Percentiles rank a stretch among this genome's conserved stretches.
Evolutionary conservation across 2,797 vertebrate genomes (phyloP).

Genomic region (Acanthurus lineatus): DNA sequence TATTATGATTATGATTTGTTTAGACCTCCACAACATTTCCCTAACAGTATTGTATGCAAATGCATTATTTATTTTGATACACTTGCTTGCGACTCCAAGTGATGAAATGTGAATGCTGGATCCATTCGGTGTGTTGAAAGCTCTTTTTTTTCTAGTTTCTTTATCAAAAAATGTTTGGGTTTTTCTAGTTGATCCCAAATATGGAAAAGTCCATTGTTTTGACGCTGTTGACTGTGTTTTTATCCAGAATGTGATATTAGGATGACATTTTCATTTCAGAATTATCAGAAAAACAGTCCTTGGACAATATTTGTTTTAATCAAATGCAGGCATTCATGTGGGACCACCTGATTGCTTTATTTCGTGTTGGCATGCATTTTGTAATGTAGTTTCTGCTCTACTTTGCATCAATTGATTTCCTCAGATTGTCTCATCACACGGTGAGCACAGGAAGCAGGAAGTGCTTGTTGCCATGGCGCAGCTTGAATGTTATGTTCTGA

Average conservation of each 20-base stretch:
- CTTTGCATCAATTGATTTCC: conserved; percentile 77
- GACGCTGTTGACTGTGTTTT: background rate
- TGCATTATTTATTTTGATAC: conserved; percentile 68
- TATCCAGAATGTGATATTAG: conserved; percentile 21
- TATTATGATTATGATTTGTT: conserved; percentile 78
- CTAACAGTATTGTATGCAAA: conserved; percentile 74
- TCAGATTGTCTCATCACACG: conserved; percentile 77
- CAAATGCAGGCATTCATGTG: background rate
- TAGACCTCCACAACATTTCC: conserved; percentile 60
- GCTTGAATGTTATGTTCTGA: conserved; percentile 69
- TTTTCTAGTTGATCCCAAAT: conserved; percentile 29
- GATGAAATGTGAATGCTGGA: conserved; percentile 65
- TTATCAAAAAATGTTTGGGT: conserved; percentile 55
- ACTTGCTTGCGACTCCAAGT: conserved; percentile 41
- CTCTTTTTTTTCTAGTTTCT: conserved; percentile 13
- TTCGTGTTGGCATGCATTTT: background rate
- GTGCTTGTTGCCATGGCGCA: conserved; percentile 66
- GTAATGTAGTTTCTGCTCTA: conserved; percentile 39
- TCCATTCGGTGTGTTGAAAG: conserved; percentile 54
- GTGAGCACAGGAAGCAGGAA: conserved; percentile 78
- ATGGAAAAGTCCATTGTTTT: conserved; percentile 44
- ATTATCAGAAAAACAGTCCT: conserved; percentile 1
- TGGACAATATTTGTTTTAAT: background rate
- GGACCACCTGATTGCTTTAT: background rate
- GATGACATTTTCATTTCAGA: conserved; percentile 6